These are phyloP conservation scores for Trypoxylon attenuatum DNA, from an alignment of 2,888 invertebrate genomes.

Conservation along the genomic window DNA sequence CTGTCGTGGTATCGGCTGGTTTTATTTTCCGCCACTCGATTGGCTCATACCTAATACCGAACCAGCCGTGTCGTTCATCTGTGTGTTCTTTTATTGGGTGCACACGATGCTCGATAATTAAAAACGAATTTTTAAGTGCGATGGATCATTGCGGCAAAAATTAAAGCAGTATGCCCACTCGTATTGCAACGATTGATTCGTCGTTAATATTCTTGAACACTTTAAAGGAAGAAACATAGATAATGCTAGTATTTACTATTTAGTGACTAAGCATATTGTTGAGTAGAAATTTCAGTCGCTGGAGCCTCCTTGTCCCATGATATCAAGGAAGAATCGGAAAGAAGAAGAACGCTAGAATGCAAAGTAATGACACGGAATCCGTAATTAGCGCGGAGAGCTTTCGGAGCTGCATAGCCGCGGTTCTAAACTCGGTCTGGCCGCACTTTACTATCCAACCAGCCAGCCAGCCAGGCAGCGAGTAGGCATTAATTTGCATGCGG, in stretches of 20 bases:
- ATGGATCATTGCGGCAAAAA: background rate
- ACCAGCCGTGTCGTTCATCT: background rate
- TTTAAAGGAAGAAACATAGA: background rate
- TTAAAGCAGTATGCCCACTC: background rate
- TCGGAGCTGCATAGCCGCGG: background rate
- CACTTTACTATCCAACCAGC: background rate
- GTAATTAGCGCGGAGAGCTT: too few relatives aligned
- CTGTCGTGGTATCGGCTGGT: too few relatives aligned
- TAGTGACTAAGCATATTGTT: too few relatives aligned
- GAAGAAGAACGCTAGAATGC: too few relatives aligned
- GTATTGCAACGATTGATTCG: background rate
- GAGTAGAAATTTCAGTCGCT: too few relatives aligned
- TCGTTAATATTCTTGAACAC: too few relatives aligned
- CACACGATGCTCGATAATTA: background rate
- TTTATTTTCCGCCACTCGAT: too few relatives aligned
- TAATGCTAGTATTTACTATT: background rate
- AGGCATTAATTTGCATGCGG: slow-evolving; percentile 12
- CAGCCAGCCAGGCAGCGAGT: slow-evolving; percentile 2
- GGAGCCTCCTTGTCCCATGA: too few relatives aligned
- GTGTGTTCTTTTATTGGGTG: background rate
- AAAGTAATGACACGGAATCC: too few relatives aligned
- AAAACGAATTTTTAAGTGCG: background rate
- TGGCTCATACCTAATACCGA: too few relatives aligned
- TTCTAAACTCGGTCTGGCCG: background rate
- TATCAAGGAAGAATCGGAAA: too few relatives aligned